phyloP scores from a whole-genome alignment of 2,113 vertebrate species.

The Neoarius graeffei region DNA sequence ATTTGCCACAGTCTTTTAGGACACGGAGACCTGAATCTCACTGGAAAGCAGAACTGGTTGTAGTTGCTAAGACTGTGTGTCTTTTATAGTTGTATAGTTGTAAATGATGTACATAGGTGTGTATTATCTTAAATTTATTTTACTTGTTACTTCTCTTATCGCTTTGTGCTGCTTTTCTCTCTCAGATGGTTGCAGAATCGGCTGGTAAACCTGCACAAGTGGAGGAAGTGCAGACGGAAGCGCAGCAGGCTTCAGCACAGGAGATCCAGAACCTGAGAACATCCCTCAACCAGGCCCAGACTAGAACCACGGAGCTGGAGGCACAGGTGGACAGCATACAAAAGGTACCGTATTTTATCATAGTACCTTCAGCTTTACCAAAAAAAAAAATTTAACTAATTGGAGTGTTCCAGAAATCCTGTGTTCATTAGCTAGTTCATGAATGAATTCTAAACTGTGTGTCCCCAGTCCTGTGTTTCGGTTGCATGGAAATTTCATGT shows the following conservation, averaged over 20 bases:
- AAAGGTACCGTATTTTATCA: constrained; percentile 73
- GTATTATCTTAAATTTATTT: constrained; percentile 45
- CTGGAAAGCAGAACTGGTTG: not conserved
- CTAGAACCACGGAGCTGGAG: constrained; percentile 75
- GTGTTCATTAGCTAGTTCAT: not conserved
- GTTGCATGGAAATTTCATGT: not conserved
- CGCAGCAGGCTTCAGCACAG: constrained; percentile 81
- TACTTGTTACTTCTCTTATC: constrained; percentile 79
- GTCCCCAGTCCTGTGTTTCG: not conserved
- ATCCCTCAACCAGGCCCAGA: constrained; percentile 79
- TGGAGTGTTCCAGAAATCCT: not conserved
- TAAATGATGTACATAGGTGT: not conserved
- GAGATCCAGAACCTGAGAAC: constrained; percentile 86
- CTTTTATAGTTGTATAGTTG: not conserved
- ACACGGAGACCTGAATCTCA: not conserved
- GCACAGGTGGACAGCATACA: constrained; percentile 83
- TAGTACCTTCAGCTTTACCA: not conserved
- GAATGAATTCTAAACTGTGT: not conserved
- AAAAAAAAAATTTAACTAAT: no score
- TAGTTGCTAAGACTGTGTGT: not conserved
- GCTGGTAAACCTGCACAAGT: constrained; percentile 79
- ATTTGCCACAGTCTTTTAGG: not conserved
- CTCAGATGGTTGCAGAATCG: constrained; percentile 80
- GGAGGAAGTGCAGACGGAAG: constrained; percentile 82
- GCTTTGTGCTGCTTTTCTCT: not conserved